These are phyloP conservation scores for Oreotrochilus melanogaster DNA, from an alignment of 2,113 vertebrate genomes.

Conservation along the genomic window DNA sequence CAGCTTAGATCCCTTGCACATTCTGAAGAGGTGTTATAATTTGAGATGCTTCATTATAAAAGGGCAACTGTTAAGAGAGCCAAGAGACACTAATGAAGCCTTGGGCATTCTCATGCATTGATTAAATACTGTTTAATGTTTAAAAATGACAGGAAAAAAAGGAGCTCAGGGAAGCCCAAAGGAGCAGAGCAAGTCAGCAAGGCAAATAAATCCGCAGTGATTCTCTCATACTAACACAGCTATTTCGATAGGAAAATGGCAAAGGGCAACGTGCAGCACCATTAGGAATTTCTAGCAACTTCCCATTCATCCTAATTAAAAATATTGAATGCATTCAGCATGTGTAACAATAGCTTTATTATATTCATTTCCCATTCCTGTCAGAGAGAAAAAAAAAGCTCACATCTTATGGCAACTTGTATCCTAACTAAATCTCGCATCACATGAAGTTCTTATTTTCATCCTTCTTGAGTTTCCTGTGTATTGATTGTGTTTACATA, in stretches of 20 bases:
- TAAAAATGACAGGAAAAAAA: neutral
- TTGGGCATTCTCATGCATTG: neutral
- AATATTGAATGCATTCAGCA: constrained; percentile 45
- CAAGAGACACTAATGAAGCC: neutral
- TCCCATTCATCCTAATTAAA: constrained; percentile 10
- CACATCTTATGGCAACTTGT: neutral
- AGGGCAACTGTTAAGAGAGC: neutral
- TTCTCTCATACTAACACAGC: neutral
- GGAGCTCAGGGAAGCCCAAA: neutral
- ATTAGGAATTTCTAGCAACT: constrained; percentile 3
- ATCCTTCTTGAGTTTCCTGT: neutral
- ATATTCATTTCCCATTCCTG: neutral
- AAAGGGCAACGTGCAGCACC: neutral
- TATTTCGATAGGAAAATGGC: neutral
- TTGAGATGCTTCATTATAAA: neutral
- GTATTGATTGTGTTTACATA: neutral
- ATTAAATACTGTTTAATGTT: neutral
- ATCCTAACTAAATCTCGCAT: constrained; percentile 7
- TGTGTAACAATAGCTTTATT: neutral
- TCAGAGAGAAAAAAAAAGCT: neutral
- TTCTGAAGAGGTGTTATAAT: neutral
- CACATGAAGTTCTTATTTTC: neutral
- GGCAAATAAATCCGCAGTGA: constrained; percentile 2
- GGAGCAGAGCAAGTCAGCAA: neutral
- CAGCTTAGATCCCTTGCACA: neutral